phyloP scores from a whole-genome alignment of 2,113 vertebrate genomes.

The mouse (Mus musculus) region DNA sequence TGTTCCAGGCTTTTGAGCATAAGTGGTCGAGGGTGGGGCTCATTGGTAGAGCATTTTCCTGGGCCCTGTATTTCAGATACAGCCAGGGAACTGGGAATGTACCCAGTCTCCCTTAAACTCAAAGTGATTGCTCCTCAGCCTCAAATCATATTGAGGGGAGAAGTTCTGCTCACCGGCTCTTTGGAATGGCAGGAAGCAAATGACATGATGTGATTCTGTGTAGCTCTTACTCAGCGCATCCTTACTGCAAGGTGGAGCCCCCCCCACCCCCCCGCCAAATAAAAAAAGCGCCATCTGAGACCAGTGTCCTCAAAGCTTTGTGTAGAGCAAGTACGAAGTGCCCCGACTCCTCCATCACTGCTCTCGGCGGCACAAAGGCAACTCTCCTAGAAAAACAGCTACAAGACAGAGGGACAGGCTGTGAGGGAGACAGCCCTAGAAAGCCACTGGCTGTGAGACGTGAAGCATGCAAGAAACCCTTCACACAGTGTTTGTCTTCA shows the following conservation, averaged over 20 bases:
- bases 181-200: background rate
- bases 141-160: background rate
- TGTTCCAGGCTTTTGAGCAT: background rate
- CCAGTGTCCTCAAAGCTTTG: background rate
- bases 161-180: too few species aligned
- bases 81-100: background rate
- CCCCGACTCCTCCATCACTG: background rate
- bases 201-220: too few species aligned
- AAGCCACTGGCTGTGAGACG: background rate
- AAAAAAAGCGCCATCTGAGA: background rate
- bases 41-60: background rate
- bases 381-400: background rate
- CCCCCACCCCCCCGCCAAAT: background rate
- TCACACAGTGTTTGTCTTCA: background rate
- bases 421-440: background rate
- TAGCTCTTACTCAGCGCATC: background rate
- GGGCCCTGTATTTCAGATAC: background rate
- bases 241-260: background rate
- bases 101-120: background rate
- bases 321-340: background rate
- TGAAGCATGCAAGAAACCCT: background rate
- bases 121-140: background rate
- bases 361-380: background rate
- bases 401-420: background rate
- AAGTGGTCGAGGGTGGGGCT: background rate